Base-by-base conservation (phyloP, 64 coral and sea anemone genomes). In the Montipora efflorescens region DNA sequence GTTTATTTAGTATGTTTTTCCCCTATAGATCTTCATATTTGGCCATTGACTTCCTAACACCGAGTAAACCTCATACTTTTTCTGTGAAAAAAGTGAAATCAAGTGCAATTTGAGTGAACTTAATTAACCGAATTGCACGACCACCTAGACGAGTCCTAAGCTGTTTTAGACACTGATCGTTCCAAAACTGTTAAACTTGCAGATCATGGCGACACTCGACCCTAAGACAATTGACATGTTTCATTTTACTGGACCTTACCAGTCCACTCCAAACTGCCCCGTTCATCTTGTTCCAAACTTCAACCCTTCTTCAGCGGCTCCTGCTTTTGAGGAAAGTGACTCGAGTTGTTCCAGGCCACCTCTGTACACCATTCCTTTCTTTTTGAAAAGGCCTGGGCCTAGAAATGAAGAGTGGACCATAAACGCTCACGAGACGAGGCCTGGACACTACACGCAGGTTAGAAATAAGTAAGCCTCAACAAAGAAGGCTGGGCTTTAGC, bases 191-290 rank as follows among this genome's bases (percentile, higher is more conserved):
- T 59, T 46, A 10, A 51, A 3, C 48, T 79, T 93, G 3, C 71
- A 97, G 95, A 84, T 94, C 11, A 76, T 97, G 44, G 93, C 92
- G 45, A 83, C 83, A 16, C 75, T 97, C 8, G 92, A 97, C 74
- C 85, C 95, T 2, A 97, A 97, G 51, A 94, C 92, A 5, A 84
- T 86, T 5, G 55, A 90, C 45, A 87, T 91, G 62, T 97, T 97
- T 47, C 78, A 97, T 77, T 97, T 97, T 19, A 90, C 95, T 25
- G 95, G 95, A 25, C 15, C 25, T 1, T 94, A 91, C 62, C 95
- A 94, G 52, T 91, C 95, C 2, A 97, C 95, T 50, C 95, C 95
- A 58, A 94, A 91, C 78, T 97, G 95, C 11, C 92, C 95, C 9
- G 90, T 97, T 25, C 4, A 76, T 4, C 91, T 97, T 9, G 23